A percentile compares a stretch with the other conserved stretches of the same genome.
phyloP scores from a whole-genome alignment of 2,888 invertebrate species.

The Operophtera brumata region DNA sequence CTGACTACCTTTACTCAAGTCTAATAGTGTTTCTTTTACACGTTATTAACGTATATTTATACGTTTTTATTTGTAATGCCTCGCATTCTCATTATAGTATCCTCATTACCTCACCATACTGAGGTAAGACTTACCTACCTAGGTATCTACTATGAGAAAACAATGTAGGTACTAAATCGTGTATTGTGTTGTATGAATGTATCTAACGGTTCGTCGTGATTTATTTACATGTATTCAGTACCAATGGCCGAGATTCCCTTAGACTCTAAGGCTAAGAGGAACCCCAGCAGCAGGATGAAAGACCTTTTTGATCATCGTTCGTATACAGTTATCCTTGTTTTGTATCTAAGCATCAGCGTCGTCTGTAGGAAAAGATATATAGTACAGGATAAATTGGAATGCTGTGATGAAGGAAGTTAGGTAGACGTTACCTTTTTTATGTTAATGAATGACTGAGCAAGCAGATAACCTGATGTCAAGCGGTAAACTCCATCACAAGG shows the following conservation, averaged over 20 bases:
- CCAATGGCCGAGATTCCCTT: slow-evolving; percentile 56
- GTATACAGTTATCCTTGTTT: slow-evolving; percentile 24
- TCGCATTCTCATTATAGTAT: slow-evolving; percentile 46
- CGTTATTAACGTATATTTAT: too few relatives aligned
- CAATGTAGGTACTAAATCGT: slow-evolving; percentile 46
- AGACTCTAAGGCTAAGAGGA: too few relatives aligned
- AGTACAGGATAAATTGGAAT: too few relatives aligned
- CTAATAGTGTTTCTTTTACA: too few relatives aligned
- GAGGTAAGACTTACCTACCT: slow-evolving; percentile 28
- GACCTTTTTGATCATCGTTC: slow-evolving; percentile 33
- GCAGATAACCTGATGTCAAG: too few relatives aligned
- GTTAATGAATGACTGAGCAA: too few relatives aligned
- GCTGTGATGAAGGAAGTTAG: too few relatives aligned
- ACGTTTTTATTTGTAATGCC: slow-evolving; percentile 18
- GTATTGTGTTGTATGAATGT: slow-evolving; percentile 43
- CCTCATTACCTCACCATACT: slow-evolving; percentile 24
- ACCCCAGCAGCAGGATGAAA: slow-evolving; percentile 52
- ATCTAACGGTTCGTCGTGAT: slow-evolving; percentile 50
- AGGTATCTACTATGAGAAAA: slow-evolving; percentile 43
- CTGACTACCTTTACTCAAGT: too few relatives aligned
- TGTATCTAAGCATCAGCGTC: background rate
- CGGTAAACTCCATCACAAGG: too few relatives aligned
- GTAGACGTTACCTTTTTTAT: too few relatives aligned
- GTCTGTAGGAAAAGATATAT: background rate
- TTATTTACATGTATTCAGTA: slow-evolving; percentile 47